phyloP scores from a whole-genome alignment of 2,888 invertebrate genomes.

The Hybos culiciformis region DNA sequence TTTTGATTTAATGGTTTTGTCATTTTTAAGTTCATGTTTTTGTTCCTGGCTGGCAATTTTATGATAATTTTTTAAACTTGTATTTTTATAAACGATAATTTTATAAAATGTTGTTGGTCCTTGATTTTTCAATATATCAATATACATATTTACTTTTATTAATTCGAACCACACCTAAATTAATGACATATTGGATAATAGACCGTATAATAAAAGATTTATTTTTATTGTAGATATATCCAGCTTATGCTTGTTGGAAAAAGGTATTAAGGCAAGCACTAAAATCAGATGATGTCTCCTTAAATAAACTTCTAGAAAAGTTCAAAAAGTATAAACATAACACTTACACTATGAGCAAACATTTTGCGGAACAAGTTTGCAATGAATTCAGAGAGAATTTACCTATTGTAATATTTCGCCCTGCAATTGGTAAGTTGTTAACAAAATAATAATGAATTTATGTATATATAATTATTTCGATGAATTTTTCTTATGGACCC shows the following conservation, averaged over 20 bases:
- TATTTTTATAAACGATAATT: too few species aligned
- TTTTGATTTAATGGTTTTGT: too few species aligned
- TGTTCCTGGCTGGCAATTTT: too few species aligned
- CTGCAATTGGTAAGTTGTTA: constrained; percentile 62
- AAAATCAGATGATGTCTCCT: constrained; percentile 40
- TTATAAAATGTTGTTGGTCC: too few species aligned
- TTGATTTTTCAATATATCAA: too few species aligned
- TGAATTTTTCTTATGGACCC: too few species aligned
- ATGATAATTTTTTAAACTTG: too few species aligned
- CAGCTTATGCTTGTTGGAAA: constrained; percentile 50
- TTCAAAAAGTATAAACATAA: constrained; percentile 39
- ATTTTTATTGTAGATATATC: neutral
- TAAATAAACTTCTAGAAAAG: constrained; percentile 49
- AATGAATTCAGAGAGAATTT: constrained; percentile 45
- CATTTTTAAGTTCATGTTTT: too few species aligned
- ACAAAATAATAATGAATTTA: neutral
- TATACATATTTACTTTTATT: too few species aligned
- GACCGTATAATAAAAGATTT: neutral
- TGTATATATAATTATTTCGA: neutral
- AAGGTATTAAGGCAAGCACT: constrained; percentile 52
- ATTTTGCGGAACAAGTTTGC: constrained; percentile 68
- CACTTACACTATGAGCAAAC: constrained; percentile 85
- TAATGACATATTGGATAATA: too few species aligned
- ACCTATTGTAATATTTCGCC: constrained; percentile 67
- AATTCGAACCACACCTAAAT: too few species aligned